phyloP scores from a whole-genome alignment of 2,113 vertebrate species.

The Pristiophorus japonicus region DNA sequence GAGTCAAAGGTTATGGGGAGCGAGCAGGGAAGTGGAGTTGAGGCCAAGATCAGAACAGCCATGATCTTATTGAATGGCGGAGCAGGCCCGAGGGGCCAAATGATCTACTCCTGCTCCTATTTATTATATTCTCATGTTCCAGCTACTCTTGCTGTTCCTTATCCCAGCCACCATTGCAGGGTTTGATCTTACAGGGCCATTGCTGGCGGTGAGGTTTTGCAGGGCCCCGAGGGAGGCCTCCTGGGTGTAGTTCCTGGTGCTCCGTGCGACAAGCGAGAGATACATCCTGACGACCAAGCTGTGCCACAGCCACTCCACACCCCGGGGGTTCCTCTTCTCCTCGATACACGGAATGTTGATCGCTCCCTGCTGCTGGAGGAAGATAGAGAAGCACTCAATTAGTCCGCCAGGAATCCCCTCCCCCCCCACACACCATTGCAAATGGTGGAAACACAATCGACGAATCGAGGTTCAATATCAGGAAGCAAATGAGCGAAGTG shows the following conservation, averaged over 20 bases:
- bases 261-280: conserved; percentile 83
- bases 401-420: neutral
- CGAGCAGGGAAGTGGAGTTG: no score
- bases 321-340: conserved; percentile 72
- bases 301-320: conserved; percentile 82
- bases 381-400: neutral
- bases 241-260: conserved; percentile 66
- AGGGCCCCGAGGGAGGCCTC: conserved; percentile 81
- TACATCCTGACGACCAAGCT: conserved; percentile 80
- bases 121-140: no score
- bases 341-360: conserved; percentile 58
- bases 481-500: no score
- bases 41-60: no score
- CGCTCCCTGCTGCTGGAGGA: neutral
- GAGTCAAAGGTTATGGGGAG: no score
- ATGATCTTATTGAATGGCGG: no score
- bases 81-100: no score
- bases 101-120: no score
- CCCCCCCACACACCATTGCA: neutral
- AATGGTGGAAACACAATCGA: neutral
- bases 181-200: conserved; percentile 59
- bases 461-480: neutral
- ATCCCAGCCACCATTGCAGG: neutral
- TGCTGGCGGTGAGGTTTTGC: conserved; percentile 86
- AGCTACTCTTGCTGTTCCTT: no score